phyloP scores from a whole-genome alignment of 2,888 invertebrate species.

The Sesia bembeciformis region DNA sequence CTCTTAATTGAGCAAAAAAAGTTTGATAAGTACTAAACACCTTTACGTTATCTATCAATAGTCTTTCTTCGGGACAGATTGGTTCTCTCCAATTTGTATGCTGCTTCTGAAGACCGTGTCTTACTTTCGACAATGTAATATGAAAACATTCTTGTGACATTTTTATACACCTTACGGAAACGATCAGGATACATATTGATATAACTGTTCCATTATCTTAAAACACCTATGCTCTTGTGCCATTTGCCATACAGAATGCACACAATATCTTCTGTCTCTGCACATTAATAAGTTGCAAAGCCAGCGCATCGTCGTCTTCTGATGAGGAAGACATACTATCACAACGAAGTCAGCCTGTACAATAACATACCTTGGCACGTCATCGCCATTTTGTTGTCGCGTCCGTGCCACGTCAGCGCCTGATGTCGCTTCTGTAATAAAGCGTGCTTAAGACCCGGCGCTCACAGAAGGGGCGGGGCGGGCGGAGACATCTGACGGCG shows the following conservation, averaged over 20 bases:
- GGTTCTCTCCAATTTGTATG: conserved; percentile 1
- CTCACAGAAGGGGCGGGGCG: too few relatives aligned
- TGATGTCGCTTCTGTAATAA: too few relatives aligned
- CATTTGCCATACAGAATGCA: conserved; percentile 2
- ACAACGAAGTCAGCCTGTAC: not conserved
- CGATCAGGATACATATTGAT: conserved; percentile 2
- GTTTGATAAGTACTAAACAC: not conserved
- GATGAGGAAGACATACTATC: conserved; percentile 5
- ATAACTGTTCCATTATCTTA: not conserved
- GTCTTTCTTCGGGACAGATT: conserved; percentile 1
- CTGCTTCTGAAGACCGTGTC: not conserved
- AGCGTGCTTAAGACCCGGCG: too few relatives aligned
- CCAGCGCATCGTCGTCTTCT: conserved; percentile 1
- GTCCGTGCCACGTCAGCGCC: too few relatives aligned
- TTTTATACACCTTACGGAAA: conserved; percentile 1
- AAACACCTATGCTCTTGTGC: conserved; percentile 1
- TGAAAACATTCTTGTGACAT: not conserved
- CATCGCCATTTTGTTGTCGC: too few relatives aligned
- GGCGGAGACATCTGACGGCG: too few relatives aligned
- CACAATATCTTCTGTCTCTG: conserved; percentile 1
- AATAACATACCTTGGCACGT: too few relatives aligned
- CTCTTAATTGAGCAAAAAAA: not conserved
- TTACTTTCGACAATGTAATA: not conserved
- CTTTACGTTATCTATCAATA: too few relatives aligned
- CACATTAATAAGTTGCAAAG: conserved; percentile 9